A percentile compares a stretch with the other conserved stretches of the same genome.
phyloP scores from a whole-genome alignment of 2,113 vertebrate genomes.

The Sialia sialis region DNA sequence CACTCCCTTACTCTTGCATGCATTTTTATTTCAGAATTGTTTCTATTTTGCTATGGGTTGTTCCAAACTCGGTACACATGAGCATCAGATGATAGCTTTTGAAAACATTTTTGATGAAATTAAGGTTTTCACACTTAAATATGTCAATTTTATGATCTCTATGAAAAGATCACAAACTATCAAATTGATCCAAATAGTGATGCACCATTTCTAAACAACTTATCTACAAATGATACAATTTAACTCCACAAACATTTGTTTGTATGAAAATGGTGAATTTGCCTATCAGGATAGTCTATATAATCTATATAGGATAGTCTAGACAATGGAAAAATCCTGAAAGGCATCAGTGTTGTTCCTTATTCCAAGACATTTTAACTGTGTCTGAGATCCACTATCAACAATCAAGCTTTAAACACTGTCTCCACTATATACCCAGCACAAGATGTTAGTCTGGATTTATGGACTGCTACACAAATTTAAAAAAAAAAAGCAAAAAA shows the following conservation, averaged over 20 bases:
- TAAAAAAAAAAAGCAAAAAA: background rate
- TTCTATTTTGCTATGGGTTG: background rate
- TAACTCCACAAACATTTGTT: background rate
- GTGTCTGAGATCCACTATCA: background rate
- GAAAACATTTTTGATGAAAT: background rate
- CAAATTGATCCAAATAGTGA: background rate
- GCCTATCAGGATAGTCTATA: background rate
- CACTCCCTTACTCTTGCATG: background rate
- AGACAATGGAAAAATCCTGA: background rate
- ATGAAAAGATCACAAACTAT: background rate
- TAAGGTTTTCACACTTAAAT: background rate
- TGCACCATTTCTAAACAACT: background rate
- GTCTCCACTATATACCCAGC: background rate
- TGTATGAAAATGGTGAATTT: background rate
- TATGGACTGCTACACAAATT: background rate
- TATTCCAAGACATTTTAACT: background rate
- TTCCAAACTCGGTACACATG: background rate
- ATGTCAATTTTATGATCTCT: background rate
- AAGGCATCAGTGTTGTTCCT: background rate
- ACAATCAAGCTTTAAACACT: background rate
- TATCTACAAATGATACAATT: background rate
- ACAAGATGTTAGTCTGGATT: background rate
- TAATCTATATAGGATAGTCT: too few species aligned
- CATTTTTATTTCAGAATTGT: background rate
- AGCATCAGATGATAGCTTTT: background rate